Base-by-base conservation (phyloP, 2,888 invertebrate genomes). In the Noctua comes region DNA sequence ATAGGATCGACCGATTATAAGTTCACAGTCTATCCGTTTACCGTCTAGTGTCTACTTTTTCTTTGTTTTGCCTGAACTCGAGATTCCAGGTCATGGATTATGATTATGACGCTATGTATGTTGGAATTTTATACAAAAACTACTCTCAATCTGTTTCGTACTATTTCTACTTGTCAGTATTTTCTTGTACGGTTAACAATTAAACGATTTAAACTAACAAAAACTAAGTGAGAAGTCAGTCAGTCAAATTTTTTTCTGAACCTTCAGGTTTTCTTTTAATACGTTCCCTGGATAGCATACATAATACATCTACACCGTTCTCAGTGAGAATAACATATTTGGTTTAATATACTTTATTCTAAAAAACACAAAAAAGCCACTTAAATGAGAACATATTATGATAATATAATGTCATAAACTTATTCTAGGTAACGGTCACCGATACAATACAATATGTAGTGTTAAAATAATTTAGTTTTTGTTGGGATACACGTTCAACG, bases 21-120 rank as follows among this genome's bases (percentile, higher is more conserved):
- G 83, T 82, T 84, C 79, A 82, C 36, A 16, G 82, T 73, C 27
- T 73, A 83, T 81, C 59, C 72, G 10, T 31, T 85, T 85, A 85
- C 0, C 10, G 82, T 54, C 77, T 54, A 36, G 59, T 31, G 51
- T 40, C 54, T 85, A 73, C 54, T 48, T 73, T 77, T 73, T 59
- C 70, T 81, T 81, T 85, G 77, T 77, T 64, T 48, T 57, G 40
- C 27, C 48, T 84, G 54, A 24, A 62, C 59, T 69, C n/a, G 13
- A 40, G n/a, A 54, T 68, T 74, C 27, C 81, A 81, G 74, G 65
- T 51, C 27, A 24, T 0, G 10, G 54, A 64, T 76, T 81, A 54
- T 40, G 31, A n/a, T 68, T 81, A 40, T 57, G n/a, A 36, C 0
- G 11, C 5, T 18, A 16, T 11, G 18, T 24, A 36, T 31, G 24